Percentiles rank a stretch among this genome's conserved stretches.
phyloP scores from a whole-genome alignment of 1,140 invertebrate species.

The Cyphomyrmex costatus region DNA sequence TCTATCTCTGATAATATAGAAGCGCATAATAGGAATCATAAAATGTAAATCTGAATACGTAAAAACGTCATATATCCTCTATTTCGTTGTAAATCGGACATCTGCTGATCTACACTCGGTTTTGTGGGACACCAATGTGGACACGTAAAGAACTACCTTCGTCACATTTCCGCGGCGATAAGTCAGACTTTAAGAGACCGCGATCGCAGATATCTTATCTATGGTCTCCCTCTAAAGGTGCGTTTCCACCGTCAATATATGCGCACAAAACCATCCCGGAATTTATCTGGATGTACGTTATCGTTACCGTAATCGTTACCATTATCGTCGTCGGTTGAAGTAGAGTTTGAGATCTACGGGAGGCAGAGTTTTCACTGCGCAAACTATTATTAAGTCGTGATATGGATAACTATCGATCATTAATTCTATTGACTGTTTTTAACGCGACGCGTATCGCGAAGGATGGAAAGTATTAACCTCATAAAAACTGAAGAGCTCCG shows the following conservation, averaged over 20 bases:
- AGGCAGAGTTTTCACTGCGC: constrained; percentile 35
- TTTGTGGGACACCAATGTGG: neutral
- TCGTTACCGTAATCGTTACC: constrained; percentile 64
- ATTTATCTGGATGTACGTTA: constrained; percentile 61
- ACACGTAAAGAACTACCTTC: constrained; percentile 2
- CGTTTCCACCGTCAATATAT: constrained; percentile 48
- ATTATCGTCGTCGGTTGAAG: constrained; percentile 26
- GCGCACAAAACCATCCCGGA: constrained; percentile 36
- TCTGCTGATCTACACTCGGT: neutral
- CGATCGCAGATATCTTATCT: constrained; percentile 52
- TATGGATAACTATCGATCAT: constrained; percentile 47
- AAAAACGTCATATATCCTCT: neutral
- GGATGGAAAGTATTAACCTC: constrained; percentile 12
- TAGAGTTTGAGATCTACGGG: neutral
- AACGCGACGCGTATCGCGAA: constrained; percentile 8
- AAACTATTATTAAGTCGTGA: constrained; percentile 46
- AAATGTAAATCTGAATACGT: neutral
- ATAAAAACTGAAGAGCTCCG: neutral
- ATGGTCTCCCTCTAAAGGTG: constrained; percentile 35
- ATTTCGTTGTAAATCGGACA: neutral
- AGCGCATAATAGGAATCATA: neutral
- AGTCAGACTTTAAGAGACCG: constrained; percentile 40
- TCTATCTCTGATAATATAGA: neutral
- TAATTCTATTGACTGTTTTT: constrained; percentile 35
- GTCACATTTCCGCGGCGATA: constrained; percentile 26